Conservation (phyloP, 2,113 vertebrate species). For the Mormyrus iriodes region DNA sequence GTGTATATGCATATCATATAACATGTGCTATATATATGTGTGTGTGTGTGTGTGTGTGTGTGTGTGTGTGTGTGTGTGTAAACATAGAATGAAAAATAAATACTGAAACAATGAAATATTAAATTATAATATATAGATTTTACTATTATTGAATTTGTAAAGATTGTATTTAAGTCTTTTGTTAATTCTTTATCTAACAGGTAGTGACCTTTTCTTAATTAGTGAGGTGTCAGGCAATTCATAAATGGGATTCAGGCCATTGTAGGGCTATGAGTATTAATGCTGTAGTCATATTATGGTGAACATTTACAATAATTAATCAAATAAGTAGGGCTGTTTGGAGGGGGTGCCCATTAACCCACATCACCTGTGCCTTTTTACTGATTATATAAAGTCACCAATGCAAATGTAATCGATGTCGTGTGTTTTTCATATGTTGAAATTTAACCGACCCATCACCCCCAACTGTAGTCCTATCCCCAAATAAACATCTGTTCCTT, state of each 20-base stretch:
- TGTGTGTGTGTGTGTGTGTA: no score
- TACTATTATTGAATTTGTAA: not conserved
- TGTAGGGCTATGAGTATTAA: not conserved
- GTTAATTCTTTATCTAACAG: not conserved
- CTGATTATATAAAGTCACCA: not conserved
- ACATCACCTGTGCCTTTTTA: not conserved
- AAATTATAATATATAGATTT: not conserved
- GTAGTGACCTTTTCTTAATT: not conserved
- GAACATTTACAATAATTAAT: not conserved
- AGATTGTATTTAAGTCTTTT: not conserved
- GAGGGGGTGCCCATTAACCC: not conserved
- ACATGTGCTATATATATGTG: no score
- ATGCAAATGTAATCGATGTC: not conserved
- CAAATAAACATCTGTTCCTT: not conserved
- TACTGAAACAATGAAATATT: not conserved
- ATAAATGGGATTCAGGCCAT: not conserved
- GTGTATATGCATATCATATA: no score
- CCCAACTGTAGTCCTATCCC: not conserved
- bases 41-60: no score
- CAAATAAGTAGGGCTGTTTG: not conserved
- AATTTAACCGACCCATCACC: not conserved
- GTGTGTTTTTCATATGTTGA: not conserved
- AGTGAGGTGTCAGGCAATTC: not conserved
- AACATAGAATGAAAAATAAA: no score
- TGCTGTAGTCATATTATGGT: not conserved